These are phyloP conservation scores for Mesitornis unicolor DNA, from an alignment of 2,113 vertebrate genomes.

Conservation along the genomic window DNA sequence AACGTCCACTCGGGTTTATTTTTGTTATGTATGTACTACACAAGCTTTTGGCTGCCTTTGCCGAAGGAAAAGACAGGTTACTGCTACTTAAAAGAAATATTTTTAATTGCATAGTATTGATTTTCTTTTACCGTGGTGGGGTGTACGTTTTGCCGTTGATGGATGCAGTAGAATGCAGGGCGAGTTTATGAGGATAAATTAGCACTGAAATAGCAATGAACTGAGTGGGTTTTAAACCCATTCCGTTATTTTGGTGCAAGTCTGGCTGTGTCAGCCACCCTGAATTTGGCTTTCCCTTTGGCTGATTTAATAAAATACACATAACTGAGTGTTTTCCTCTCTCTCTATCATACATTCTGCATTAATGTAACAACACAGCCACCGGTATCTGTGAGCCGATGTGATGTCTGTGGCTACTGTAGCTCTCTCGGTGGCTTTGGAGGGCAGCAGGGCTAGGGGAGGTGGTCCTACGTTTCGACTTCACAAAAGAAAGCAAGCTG, in stretches of 20 bases:
- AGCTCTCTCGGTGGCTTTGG: background rate
- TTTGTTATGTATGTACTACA: background rate
- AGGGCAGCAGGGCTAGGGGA: background rate
- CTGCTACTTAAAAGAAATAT: constrained; percentile 37
- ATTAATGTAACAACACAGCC: rapidly evolving
- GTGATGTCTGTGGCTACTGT: rapidly evolving
- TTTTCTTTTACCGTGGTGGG: background rate
- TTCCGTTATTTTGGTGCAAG: background rate
- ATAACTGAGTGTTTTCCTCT: background rate
- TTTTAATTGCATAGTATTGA: constrained; percentile 68
- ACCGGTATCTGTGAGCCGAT: rapidly evolving
- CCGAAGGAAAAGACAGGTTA: constrained; percentile 22
- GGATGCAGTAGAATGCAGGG: background rate
- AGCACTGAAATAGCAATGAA: background rate
- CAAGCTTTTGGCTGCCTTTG: constrained; percentile 28
- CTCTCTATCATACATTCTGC: background rate
- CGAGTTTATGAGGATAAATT: background rate
- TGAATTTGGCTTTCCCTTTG: background rate
- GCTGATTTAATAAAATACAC: background rate
- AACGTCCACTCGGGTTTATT: background rate
- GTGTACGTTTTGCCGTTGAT: background rate
- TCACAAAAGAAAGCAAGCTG: background rate
- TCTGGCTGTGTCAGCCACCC: background rate
- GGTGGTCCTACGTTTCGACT: background rate
- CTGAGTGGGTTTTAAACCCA: background rate